Evolutionary conservation across 2,797 vertebrate genomes (phyloP), one percentile per base, ranked within the genome.

Genomic region (Sylvilagus floridanus): DNA sequence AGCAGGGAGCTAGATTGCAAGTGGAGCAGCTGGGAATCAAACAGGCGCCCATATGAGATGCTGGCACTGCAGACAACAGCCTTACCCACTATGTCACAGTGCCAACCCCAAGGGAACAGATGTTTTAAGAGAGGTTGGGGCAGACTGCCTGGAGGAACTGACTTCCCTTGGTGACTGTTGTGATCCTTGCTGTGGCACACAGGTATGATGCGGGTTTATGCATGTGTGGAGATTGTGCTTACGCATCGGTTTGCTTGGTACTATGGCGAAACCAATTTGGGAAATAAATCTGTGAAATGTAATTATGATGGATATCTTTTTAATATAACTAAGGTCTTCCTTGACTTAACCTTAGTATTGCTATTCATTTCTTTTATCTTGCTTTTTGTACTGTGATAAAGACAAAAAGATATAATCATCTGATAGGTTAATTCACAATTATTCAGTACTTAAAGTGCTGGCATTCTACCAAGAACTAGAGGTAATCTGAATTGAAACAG

Each of bases 291-390:
- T 69, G 19, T 19, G 17, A 78, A 73, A 68, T 69, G 9, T 50
- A 82, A 92, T 75, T 96, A n/a, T 91, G 77, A 85, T 4, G 19
- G 81, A 87, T 52, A 17, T 84, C 54, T 93, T 24, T 73, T 81
- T 75, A 28, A 66, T 89, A 28, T 83, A 71, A 28, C 16, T 69
- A 66, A 88, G 52, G 24, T 42, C 32, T 82, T 84, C 17, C 50
- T 14, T 75, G 47, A 16, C 12, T 83, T 83, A 83, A 83, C 30
- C 11, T 63, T 63, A 81, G n/a, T 37, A 69, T 8, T 42, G 16
- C 75, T 21, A 52, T 73, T 71, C 16, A 30, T 63, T 78, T 57
- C 4, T 79, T 91, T 91, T 77, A 57, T 32, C 30, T 94, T 73
- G 57, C 60, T 82, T 50, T 82, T 47, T 14, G 32, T 17, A 63